phyloP scores from a whole-genome alignment of 2,797 vertebrate genomes.

The Labeo calbasu region DNA sequence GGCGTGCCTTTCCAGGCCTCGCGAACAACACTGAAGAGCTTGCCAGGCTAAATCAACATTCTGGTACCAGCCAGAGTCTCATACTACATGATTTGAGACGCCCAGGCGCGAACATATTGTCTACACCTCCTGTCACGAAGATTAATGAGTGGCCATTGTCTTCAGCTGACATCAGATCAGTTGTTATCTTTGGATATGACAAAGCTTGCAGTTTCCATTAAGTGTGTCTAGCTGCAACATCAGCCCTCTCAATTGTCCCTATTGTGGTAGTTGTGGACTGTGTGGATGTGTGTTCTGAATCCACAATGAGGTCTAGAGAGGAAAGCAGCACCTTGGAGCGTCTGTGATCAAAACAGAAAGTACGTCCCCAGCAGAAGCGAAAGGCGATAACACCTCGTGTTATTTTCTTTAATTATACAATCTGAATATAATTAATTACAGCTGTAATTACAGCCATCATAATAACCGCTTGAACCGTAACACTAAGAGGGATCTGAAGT shows the following conservation, averaged over 20 bases:
- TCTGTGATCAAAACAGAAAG: conserved; percentile 36
- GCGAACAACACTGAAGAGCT: conserved; percentile 13
- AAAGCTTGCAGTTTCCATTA: conserved; percentile 82
- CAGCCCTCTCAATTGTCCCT: conserved; percentile 45
- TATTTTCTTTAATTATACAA: conserved; percentile 18
- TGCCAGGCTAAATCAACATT: conserved; percentile 37
- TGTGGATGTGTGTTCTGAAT: conserved; percentile 45
- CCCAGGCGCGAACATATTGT: conserved; percentile 50
- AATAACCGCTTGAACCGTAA: neutral
- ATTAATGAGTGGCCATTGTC: conserved; percentile 82
- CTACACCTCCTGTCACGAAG: conserved; percentile 72
- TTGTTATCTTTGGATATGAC: conserved; percentile 82
- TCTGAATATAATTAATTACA: conserved; percentile 3
- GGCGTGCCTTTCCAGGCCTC: neutral
- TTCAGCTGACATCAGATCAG: conserved; percentile 78
- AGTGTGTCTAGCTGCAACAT: conserved; percentile 65
- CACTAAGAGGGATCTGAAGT: neutral
- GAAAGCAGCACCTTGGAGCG: conserved; percentile 52
- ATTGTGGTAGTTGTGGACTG: conserved; percentile 32
- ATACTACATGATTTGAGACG: conserved; percentile 36
- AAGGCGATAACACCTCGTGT: conserved; percentile 6
- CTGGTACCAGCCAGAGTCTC: conserved; percentile 14
- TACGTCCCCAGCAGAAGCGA: neutral
- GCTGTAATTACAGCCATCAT: conserved; percentile 7
- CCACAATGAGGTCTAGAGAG: conserved; percentile 62